Base-by-base conservation (phyloP, 2,888 invertebrate species). In the Dasysyrphus tricinctus region DNA sequence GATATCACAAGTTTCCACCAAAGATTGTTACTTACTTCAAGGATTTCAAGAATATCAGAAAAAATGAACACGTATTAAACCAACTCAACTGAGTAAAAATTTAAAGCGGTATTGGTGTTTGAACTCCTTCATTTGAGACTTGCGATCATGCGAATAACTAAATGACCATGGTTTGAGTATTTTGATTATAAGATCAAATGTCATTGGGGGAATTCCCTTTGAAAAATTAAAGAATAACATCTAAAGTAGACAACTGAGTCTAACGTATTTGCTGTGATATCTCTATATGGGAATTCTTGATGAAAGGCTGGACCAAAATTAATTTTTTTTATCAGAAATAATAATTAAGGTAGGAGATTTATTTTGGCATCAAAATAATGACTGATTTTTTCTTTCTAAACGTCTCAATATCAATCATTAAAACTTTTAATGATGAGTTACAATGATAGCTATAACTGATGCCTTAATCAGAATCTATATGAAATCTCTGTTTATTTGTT, bases 131-230 rank as follows among this genome's bases (percentile, higher is more conserved):
- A 2, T 12, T 29, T 51, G n/a, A 6, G 2, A 37, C 8, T 37
- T 2, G 9, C 9, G 8, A 24, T 24, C 12, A 1, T 39, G 5
- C 3, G 3, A 7, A 2, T n/a, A n/a, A 14, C n/a, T 47, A 47
- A 47, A 47, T 47, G 47, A 47, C 47, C 47, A 47, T 47, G 16
- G 47, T 44, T 8, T n/a, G 8, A 3, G 16, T 14, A 1, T 7
- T 8, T 7, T 44, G 1, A 1, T 6, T 8, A 8, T 16, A 16
- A 47, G n/a, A n/a, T n/a, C 12, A 11, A 57, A 39, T 7, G 39
- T 61, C 24, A 61, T 61, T 61, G 61, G 42, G 57, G 61, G 61
- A 61, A 61, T 61, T 61, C 39, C 61, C 42, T n/a, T 47, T 8
- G 24, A 11, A 16, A 14, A 24, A 47, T 47, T 14, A 14, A 39